Evolutionary conservation across 2,888 invertebrate species (phyloP).

Genomic region (Sminthurinus aureus): DNA sequence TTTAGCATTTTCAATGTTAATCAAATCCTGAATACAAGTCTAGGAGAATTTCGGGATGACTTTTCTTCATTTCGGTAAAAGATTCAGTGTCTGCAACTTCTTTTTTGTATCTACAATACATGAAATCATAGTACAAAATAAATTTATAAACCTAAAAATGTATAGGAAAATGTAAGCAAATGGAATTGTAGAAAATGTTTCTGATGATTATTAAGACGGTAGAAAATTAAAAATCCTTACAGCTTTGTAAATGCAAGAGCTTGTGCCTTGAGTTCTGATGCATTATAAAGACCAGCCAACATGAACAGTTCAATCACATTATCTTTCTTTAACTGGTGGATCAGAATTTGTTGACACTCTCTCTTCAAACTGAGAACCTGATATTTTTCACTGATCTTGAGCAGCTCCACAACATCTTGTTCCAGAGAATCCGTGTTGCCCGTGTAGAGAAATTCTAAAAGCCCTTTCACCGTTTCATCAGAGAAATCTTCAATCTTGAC

Average conservation of each 20-base stretch:
- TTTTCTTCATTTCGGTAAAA: too few species aligned
- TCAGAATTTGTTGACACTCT: neutral
- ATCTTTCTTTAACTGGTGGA: neutral
- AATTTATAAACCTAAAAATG: too few species aligned
- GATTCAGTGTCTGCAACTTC: too few species aligned
- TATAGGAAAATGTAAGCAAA: too few species aligned
- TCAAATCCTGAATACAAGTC: too few species aligned
- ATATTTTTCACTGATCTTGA: neutral
- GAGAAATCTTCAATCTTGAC: neutral
- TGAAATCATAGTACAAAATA: too few species aligned
- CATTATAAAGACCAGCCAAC: neutral
- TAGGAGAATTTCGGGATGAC: too few species aligned
- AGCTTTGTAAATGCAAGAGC: neutral
- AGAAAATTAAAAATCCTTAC: neutral
- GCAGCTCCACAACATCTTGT: neutral
- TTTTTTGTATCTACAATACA: too few species aligned
- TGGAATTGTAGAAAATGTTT: too few species aligned
- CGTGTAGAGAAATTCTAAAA: slow-evolving; percentile 4
- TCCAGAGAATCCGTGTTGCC: neutral
- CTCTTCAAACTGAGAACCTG: neutral
- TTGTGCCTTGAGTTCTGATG: neutral
- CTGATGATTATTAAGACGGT: too few species aligned
- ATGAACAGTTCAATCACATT: neutral
- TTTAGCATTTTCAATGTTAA: too few species aligned
- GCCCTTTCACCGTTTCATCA: neutral